phyloP scores from a whole-genome alignment of 2,797 vertebrate species.

The Craterocephalus amniculus region DNA sequence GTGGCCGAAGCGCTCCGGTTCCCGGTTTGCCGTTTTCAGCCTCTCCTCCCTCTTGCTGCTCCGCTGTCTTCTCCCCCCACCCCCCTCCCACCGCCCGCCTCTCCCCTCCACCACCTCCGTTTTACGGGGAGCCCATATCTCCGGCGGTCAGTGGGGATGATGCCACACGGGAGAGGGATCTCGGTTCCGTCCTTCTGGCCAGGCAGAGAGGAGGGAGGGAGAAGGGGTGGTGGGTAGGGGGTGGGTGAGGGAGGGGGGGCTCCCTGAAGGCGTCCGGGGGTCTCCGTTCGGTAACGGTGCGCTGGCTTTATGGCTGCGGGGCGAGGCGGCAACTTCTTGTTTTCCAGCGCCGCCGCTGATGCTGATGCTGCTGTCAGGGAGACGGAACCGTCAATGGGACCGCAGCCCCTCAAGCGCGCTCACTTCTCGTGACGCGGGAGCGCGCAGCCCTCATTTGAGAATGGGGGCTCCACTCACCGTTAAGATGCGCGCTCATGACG shows the following conservation, averaged over 20 bases:
- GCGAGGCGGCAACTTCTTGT: constrained; percentile 72
- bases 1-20: constrained; percentile 80
- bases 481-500: constrained; percentile 68
- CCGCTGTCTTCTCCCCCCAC: constrained; percentile 72
- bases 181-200: constrained; percentile 64
- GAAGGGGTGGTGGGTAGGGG: neutral
- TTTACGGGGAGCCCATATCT: constrained; percentile 86
- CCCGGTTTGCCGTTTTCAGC: constrained; percentile 75
- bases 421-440: constrained; percentile 75
- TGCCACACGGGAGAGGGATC: constrained; percentile 57
- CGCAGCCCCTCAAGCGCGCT: constrained; percentile 86
- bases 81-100: constrained; percentile 77
- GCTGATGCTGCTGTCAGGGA: constrained; percentile 85
- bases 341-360: constrained; percentile 60
- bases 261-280: constrained; percentile 50
- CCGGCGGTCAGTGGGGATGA: constrained; percentile 70
- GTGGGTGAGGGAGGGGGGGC: constrained; percentile 18
- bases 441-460: constrained; percentile 86
- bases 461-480: constrained; percentile 80
- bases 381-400: constrained; percentile 88
- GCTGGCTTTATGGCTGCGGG: constrained; percentile 62
- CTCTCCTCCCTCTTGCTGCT: constrained; percentile 68
- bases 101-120: constrained; percentile 81
- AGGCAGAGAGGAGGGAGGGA: constrained; percentile 27
- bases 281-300: constrained; percentile 59